Evolutionary conservation across 1,140 invertebrate species (phyloP), one percentile per base, ranked within the genome.

Genomic region (Cotesia typhae): DNA sequence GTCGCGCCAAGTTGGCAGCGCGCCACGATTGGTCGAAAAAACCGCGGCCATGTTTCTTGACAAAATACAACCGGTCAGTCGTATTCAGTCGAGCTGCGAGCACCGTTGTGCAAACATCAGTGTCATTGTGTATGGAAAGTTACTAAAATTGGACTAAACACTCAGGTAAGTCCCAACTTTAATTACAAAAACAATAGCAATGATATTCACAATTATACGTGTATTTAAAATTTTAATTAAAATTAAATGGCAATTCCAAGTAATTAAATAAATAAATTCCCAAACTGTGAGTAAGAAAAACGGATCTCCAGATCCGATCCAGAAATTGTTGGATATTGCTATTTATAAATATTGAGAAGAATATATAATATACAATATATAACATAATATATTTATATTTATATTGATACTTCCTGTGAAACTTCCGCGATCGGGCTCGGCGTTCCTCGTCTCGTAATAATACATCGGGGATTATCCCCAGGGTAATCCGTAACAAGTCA

Each of bases 1-100:
- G 55, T 63, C 41, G 69, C 60, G 20, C 53, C 41, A 52, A 37
- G 9, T 28, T 55, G 68, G 68, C 53, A 67, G 17, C 36, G n/a
- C 28, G 20, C 12, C 10, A 10, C 12, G 75, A 84, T 83, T 82
- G 82, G 81, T 63, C 57, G 74, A 76, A 53, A 61, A 73, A 55
- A n/a, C 59, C 55, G 55, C 36, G n/a, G 67, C 60, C 61, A 59
- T 59, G 47, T 53, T 61, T 41, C 63, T 41, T 20, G 35, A 53
- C 9, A 55, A 14, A n/a, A 59, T 55, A n/a, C 36, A 36, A 76
- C 70, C 75, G 66, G 66, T 80, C 82, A 85, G 84, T 86, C 77
- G 82, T 78, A 78, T 80, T 84, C 82, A 85, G 85, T 86, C 77
- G 82, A 79, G 79, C 81, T 85, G 78, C 79, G 73, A 68, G 80